phyloP scores from a whole-genome alignment of 1,140 invertebrate genomes.

The Phortica variegata region DNA sequence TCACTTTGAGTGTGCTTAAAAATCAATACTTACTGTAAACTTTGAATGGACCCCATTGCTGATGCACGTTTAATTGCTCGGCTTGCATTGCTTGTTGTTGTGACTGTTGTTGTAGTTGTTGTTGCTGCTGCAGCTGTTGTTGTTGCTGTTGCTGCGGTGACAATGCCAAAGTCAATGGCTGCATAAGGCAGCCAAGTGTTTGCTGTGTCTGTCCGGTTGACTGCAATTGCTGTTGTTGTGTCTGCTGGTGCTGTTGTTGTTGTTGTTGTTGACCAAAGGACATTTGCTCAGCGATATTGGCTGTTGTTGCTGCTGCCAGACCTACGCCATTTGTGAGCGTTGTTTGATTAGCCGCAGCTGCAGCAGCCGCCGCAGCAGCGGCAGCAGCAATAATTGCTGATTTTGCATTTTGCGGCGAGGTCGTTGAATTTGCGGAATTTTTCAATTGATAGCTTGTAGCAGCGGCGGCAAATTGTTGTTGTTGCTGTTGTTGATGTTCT shows the following conservation, averaged over 20 bases:
- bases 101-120: slow-evolving; percentile 33
- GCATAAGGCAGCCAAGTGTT: slow-evolving; percentile 33
- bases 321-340: slow-evolving; percentile 19
- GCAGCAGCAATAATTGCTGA: slow-evolving; percentile 45
- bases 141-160: slow-evolving; percentile 47
- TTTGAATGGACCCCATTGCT: slow-evolving; percentile 60
- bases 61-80: slow-evolving; percentile 51
- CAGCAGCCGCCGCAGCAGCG: too few relatives aligned
- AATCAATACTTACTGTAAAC: slow-evolving; percentile 65
- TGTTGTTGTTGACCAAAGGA: slow-evolving; percentile 26
- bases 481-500: slow-evolving; percentile 32
- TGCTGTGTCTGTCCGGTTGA: slow-evolving; percentile 32
- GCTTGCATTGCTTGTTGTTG: slow-evolving; percentile 30
- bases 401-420: slow-evolving; percentile 48
- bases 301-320: slow-evolving; percentile 22
- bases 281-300: slow-evolving; percentile 21
- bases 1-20: too few relatives aligned
- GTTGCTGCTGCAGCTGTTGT: slow-evolving; percentile 34
- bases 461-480: slow-evolving; percentile 36
- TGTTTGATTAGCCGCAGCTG: slow-evolving; percentile 49
- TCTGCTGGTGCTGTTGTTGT: slow-evolving; percentile 53
- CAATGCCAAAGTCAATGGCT: slow-evolving; percentile 45
- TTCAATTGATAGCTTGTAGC: slow-evolving; percentile 40
- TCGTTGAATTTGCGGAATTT: slow-evolving; percentile 44
- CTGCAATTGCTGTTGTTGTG: slow-evolving; percentile 57